These are phyloP conservation scores for Mohoua ochrocephala DNA, from an alignment of 2,113 vertebrate genomes.

Conservation along the genomic window DNA sequence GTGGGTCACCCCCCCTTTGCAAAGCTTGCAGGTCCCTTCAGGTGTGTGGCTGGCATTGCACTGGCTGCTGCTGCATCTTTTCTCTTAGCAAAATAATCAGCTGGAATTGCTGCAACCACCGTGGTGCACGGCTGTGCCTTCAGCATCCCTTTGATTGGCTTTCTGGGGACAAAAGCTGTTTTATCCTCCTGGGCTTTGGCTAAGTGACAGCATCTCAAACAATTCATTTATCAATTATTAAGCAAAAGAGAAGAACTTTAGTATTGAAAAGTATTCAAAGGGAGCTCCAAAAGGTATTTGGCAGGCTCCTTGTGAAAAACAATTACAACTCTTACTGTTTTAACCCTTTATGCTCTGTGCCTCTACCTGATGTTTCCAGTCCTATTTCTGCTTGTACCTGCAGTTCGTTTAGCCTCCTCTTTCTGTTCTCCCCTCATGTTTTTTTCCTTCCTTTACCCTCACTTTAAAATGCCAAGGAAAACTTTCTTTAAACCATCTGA, in stretches of 20 bases:
- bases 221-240: not conserved
- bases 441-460: not conserved
- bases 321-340: not conserved
- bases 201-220: not conserved
- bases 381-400: not conserved
- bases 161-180: not conserved
- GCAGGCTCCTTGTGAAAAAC: not conserved
- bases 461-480: not conserved
- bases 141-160: not conserved
- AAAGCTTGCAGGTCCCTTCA: not conserved
- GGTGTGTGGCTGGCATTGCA: not conserved
- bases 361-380: not conserved
- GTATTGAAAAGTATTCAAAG: not conserved
- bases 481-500: not conserved
- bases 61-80: not conserved
- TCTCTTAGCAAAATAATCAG: not conserved
- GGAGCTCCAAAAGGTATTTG: not conserved
- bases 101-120: not conserved
- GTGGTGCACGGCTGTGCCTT: not conserved
- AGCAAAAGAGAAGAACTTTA: not conserved
- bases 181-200: not conserved
- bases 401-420: not conserved
- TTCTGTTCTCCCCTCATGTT: not conserved
- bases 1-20: accelerated
- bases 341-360: not conserved